Percentiles rank a stretch among this genome's conserved stretches.
Evolutionary conservation across 2,113 vertebrate genomes (phyloP).

Genomic region (Vimba vimba): DNA sequence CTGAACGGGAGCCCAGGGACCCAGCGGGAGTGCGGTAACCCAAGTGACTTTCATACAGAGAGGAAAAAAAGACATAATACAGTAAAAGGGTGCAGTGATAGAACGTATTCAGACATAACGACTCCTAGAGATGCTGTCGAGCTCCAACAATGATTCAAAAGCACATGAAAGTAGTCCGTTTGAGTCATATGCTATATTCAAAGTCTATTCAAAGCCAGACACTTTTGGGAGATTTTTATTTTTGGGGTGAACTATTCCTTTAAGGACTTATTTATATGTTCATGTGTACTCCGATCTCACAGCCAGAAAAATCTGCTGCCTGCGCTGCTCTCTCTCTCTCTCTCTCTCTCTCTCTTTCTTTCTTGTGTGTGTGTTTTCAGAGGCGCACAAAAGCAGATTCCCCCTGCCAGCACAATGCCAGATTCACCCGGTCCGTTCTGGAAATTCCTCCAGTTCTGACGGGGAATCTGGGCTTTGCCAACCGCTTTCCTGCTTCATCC

Average conservation of each 20-base stretch:
- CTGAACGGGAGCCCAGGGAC: slow-evolving; percentile 29
- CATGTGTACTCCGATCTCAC: background rate
- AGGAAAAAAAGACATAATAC: background rate
- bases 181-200: background rate
- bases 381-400: slow-evolving; percentile 9
- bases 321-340: background rate
- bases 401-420: slow-evolving; percentile 18
- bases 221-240: background rate
- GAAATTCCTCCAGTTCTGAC: slow-evolving; percentile 15
- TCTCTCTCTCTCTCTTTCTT: background rate
- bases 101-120: background rate
- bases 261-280: background rate
- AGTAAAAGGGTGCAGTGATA: background rate
- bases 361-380: background rate
- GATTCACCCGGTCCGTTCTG: slow-evolving; percentile 27
- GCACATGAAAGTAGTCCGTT: background rate
- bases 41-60: slow-evolving; percentile 14
- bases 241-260: background rate
- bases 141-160: background rate
- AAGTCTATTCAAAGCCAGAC: background rate
- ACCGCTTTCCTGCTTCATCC: background rate
- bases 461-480: slow-evolving; percentile 1
- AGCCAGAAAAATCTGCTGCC: slow-evolving; percentile 5
- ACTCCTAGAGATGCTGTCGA: background rate
- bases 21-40: background rate